A percentile compares a stretch with the other conserved stretches of the same genome.
Evolutionary conservation across 2,113 vertebrate genomes (phyloP).

Genomic region (Bettongia penicillata): DNA sequence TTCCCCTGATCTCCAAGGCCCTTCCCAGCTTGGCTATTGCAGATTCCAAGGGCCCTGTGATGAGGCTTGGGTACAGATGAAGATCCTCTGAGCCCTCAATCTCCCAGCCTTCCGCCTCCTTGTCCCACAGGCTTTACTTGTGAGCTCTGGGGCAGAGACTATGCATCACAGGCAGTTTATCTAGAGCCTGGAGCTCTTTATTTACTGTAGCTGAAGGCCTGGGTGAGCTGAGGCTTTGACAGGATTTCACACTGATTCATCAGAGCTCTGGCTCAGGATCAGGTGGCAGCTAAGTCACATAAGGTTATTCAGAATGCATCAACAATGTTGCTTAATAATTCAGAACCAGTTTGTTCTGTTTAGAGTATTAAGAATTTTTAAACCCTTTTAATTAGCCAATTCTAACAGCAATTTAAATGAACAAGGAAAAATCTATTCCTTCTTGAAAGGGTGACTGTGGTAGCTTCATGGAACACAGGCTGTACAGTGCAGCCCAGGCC

Average conservation of each 20-base stretch:
- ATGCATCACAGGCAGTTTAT: constrained; percentile 65
- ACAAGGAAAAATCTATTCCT: constrained; percentile 75
- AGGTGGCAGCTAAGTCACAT: constrained; percentile 87
- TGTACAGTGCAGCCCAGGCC: constrained; percentile 39
- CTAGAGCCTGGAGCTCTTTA: constrained; percentile 84
- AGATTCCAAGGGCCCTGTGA: background rate
- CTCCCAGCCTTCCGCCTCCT: constrained; percentile 64
- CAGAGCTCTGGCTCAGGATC: constrained; percentile 87
- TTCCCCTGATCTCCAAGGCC: constrained; percentile 51
- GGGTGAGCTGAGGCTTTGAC: constrained; percentile 83
- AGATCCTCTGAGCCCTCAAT: constrained; percentile 64
- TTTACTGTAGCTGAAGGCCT: constrained; percentile 86
- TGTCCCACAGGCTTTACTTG: constrained; percentile 54
- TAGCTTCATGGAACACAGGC: constrained; percentile 70
- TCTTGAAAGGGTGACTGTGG: constrained; percentile 75
- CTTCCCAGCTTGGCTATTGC: constrained; percentile 51
- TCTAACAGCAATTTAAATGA: constrained; percentile 85
- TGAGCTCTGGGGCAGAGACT: constrained; percentile 35
- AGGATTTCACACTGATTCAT: constrained; percentile 87
- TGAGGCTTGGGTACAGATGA: constrained; percentile 46
- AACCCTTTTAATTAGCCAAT: constrained; percentile 88
- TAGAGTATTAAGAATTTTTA: constrained; percentile 87
- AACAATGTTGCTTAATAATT: constrained; percentile 89
- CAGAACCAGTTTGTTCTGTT: constrained; percentile 88
- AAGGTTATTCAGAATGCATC: constrained; percentile 87